These are phyloP conservation scores for Trissoscelio sp. DNA, from an alignment of 2,888 invertebrate species.

Conservation along the genomic window DNA sequence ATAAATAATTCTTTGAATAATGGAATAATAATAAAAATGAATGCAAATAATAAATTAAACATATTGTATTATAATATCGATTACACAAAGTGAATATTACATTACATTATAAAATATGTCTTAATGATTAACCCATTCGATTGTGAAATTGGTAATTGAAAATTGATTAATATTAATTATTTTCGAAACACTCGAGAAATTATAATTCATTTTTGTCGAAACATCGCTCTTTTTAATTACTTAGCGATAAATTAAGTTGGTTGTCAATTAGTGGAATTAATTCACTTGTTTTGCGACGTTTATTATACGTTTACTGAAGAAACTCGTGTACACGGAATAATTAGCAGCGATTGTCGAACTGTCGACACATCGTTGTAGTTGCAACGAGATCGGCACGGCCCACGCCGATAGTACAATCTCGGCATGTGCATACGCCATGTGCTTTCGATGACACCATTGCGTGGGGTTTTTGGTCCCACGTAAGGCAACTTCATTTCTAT, in stretches of 20 bases:
- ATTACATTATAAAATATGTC: neutral
- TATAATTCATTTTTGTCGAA: slow-evolving; percentile 8
- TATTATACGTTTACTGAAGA: slow-evolving; percentile 33
- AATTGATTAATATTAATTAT: slow-evolving; percentile 44
- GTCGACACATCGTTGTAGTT: slow-evolving; percentile 51
- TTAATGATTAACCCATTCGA: slow-evolving; percentile 4
- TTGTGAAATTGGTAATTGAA: slow-evolving; percentile 34
- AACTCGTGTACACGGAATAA: slow-evolving; percentile 37
- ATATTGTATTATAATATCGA: slow-evolving; percentile 2
- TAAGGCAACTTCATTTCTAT: slow-evolving; percentile 58
- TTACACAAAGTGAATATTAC: neutral
- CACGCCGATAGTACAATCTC: slow-evolving; percentile 63
- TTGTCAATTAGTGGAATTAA: neutral
- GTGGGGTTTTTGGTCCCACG: slow-evolving; percentile 65
- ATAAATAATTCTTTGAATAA: too few relatives aligned
- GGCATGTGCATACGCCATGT: slow-evolving; percentile 49
- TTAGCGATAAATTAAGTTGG: slow-evolving; percentile 8
- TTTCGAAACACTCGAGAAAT: slow-evolving; percentile 15
- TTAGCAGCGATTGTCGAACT: slow-evolving; percentile 50
- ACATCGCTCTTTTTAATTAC: neutral
- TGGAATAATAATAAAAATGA: neutral
- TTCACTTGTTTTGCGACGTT: slow-evolving; percentile 27
- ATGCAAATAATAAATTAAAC: too few relatives aligned
- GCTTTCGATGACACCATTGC: slow-evolving; percentile 63
- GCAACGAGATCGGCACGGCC: slow-evolving; percentile 64